A percentile compares a stretch with the other conserved stretches of the same genome.
phyloP scores from a whole-genome alignment of 2,113 vertebrate genomes.

The Lethenteron reissneri region DNA sequence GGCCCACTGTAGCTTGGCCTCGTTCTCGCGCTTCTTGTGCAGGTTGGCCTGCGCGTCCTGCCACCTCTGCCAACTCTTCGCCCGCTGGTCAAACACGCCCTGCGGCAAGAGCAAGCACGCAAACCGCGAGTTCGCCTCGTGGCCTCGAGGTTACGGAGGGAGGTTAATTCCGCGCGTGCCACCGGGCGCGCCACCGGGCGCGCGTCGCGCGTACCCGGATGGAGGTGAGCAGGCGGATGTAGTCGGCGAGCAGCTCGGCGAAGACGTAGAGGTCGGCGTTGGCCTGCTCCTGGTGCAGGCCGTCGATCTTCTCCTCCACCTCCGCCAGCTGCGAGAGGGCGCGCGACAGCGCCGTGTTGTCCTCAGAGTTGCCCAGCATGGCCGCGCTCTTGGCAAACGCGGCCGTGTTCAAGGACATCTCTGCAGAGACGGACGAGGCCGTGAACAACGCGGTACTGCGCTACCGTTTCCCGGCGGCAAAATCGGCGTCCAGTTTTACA shows the following conservation, averaged over 20 bases:
- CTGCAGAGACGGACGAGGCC: conserved; percentile 22
- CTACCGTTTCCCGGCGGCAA: not conserved
- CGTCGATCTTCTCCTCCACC: conserved; percentile 94
- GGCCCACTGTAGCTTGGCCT: conserved; percentile 73
- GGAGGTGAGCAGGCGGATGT: conserved; percentile 69
- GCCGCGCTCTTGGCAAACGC: conserved; percentile 88
- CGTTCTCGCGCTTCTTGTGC: conserved; percentile 78
- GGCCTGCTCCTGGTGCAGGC: conserved; percentile 82
- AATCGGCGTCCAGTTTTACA: not conserved
- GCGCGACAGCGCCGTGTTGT: conserved; percentile 80
- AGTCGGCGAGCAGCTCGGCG: conserved; percentile 79
- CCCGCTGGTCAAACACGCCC: conserved; percentile 77
- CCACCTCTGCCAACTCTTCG: conserved; percentile 95
- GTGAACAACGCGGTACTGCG: not conserved
- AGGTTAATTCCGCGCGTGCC: too few species aligned
- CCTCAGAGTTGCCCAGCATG: conserved; percentile 95
- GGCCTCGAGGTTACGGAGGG: too few species aligned
- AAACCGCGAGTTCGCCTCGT: too few species aligned
- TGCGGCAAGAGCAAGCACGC: conserved; percentile 14
- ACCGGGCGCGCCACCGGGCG: too few species aligned
- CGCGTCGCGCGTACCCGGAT: conserved; percentile 43
- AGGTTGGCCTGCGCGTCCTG: conserved; percentile 79
- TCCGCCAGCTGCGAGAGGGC: conserved; percentile 94
- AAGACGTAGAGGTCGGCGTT: conserved; percentile 80
- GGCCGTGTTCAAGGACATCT: conserved; percentile 75